phyloP scores from a whole-genome alignment of 1,140 invertebrate species.

The Akabosia matsudoensis region DNA sequence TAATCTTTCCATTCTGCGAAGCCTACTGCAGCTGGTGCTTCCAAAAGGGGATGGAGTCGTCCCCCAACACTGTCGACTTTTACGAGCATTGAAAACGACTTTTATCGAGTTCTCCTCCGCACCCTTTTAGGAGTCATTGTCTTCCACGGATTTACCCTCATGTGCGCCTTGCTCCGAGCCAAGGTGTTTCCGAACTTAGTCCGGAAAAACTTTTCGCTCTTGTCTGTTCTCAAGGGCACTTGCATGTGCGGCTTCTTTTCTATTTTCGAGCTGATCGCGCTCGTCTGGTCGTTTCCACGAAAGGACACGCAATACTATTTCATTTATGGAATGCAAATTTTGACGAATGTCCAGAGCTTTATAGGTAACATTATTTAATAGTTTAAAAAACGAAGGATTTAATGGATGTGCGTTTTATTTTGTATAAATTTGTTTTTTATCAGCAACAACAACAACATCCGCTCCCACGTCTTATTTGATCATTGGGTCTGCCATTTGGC shows the following conservation, averaged over 20 bases:
- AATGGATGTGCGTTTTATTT: background rate
- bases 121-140: conserved; percentile 25
- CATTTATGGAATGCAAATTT: conserved; percentile 31
- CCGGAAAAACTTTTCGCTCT: conserved; percentile 30
- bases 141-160: conserved; percentile 31
- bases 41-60: conserved; percentile 38
- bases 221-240: conserved; percentile 40
- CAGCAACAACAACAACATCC: background rate
- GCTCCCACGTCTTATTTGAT: background rate
- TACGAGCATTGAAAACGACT: conserved; percentile 44
- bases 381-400: background rate
- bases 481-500: background rate
- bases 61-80: conserved; percentile 31
- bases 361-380: conserved; percentile 29
- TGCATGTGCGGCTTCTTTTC: conserved; percentile 37
- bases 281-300: conserved; percentile 37
- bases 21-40: conserved; percentile 44
- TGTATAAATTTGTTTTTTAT: background rate
- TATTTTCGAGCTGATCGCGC: conserved; percentile 37
- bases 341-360: conserved; percentile 37
- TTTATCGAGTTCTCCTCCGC: conserved; percentile 39
- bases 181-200: background rate
- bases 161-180: background rate
- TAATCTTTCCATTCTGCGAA: conserved; percentile 43
- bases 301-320: conserved; percentile 24